Evolutionary conservation across 2,797 vertebrate species (phyloP).

Genomic region (Melanotaenia pygmaea): DNA sequence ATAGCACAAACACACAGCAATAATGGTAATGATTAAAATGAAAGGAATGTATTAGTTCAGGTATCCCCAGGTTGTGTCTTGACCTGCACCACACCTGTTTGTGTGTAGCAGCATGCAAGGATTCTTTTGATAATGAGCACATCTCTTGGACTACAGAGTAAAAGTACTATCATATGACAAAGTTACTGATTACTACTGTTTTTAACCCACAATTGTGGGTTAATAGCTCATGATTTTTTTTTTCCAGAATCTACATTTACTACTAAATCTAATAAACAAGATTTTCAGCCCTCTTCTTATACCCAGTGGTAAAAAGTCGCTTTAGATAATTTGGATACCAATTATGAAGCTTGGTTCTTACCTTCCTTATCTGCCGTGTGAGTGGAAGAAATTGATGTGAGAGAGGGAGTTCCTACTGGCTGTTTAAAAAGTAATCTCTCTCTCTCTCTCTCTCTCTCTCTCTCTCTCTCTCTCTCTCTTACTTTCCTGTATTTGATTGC

Average conservation of each 20-base stretch:
- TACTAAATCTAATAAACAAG: neutral
- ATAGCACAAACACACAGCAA: neutral
- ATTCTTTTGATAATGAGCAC: conserved; percentile 13
- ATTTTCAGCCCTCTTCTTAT: neutral
- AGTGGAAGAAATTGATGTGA: conserved; percentile 41
- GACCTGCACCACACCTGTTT: conserved; percentile 41
- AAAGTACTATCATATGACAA: neutral
- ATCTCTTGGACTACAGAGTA: conserved; percentile 5
- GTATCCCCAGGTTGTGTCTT: neutral
- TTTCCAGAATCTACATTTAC: neutral
- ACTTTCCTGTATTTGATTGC: conserved; percentile 54
- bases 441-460: conserved; percentile 18
- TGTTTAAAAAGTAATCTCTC: conserved; percentile 22
- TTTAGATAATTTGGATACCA: neutral
- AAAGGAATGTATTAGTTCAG: conserved; percentile 45
- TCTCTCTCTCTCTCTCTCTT: conserved; percentile 24
- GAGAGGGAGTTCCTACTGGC: conserved; percentile 49
- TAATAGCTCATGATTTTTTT: neutral
- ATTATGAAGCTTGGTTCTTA: conserved; percentile 51
- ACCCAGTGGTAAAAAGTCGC: neutral
- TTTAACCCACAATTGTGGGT: neutral
- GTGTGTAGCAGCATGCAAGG: conserved; percentile 28
- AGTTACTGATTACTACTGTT: neutral
- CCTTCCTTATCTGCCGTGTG: conserved; percentile 51
- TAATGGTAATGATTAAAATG: conserved; percentile 39